A percentile compares a stretch with the other conserved stretches of the same genome.
Evolutionary conservation across 2,797 vertebrate species (phyloP).

Genomic region (Trichosurus vulpecula): DNA sequence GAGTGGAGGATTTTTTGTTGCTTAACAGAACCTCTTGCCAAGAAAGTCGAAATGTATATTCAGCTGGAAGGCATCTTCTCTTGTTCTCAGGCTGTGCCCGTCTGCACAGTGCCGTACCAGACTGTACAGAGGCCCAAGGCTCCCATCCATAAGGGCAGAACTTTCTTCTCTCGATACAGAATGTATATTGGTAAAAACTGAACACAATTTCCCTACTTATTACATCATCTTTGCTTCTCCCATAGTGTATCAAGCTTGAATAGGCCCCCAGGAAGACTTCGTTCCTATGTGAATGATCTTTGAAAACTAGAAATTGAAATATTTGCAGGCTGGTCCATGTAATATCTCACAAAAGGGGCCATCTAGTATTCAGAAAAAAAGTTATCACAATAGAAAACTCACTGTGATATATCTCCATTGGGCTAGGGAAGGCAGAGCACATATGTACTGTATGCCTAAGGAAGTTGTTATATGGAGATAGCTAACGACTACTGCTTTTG

Average conservation of each 20-base stretch:
- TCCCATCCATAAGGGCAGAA: neutral
- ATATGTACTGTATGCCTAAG: neutral
- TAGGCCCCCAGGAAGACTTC: neutral
- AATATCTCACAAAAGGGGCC: neutral
- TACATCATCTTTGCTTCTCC: neutral
- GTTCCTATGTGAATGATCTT: slow-evolving; percentile 10
- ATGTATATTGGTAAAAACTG: neutral
- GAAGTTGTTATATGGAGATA: neutral
- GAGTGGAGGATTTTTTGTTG: neutral
- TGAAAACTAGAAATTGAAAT: slow-evolving; percentile 1
- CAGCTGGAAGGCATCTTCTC: neutral
- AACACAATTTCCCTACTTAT: neutral
- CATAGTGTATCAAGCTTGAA: neutral
- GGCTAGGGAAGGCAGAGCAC: neutral
- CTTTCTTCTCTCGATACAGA: neutral
- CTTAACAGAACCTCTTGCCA: neutral
- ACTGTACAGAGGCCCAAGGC: neutral
- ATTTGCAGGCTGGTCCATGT: neutral
- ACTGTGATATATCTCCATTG: neutral
- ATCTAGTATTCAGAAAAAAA: slow-evolving; percentile 10
- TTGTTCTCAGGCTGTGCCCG: neutral
- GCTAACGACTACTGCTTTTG: neutral
- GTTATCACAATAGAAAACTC: slow-evolving; percentile 27
- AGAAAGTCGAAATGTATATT: neutral
- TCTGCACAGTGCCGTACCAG: neutral